Percentiles rank a stretch among this genome's conserved stretches.
Conservation (phyloP, 2,797 vertebrate species). For the Merluccius polli region DNA sequence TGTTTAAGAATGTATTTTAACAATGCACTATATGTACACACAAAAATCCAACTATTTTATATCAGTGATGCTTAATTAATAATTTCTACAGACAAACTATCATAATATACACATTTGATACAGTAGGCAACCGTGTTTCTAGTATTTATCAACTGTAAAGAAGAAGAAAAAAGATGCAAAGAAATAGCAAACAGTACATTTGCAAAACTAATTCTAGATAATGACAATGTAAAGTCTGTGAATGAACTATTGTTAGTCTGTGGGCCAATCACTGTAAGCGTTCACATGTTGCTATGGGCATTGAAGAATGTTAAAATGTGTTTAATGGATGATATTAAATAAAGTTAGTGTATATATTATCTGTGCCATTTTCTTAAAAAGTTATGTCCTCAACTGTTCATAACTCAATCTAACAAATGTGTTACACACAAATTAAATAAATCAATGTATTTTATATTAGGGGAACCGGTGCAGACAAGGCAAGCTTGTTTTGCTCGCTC, state of each 20-base stretch:
- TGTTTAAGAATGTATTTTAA: constrained; percentile 28
- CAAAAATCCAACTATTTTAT: constrained; percentile 17
- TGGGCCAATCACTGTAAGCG: constrained; percentile 17
- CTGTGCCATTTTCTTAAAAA: constrained; percentile 10
- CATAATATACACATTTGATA: not conserved
- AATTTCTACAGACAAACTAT: constrained; percentile 2
- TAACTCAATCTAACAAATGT: not conserved
- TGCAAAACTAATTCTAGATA: constrained; percentile 6
- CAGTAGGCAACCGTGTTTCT: not conserved
- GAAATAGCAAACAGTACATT: not conserved
- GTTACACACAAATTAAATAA: not conserved
- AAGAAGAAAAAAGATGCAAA: not conserved
- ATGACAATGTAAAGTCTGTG: constrained; percentile 17
- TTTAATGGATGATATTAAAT: constrained; percentile 25
- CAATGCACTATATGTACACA: constrained; percentile 17
- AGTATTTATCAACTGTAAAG: not conserved
- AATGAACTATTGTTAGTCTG: constrained; percentile 15
- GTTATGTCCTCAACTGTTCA: not conserved
- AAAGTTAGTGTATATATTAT: constrained; percentile 11
- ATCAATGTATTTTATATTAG: not conserved
- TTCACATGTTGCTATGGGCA: constrained; percentile 23
- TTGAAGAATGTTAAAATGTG: constrained; percentile 23
- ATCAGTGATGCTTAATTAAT: not conserved
- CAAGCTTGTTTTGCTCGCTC: not conserved
- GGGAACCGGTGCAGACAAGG: not conserved